Evolutionary conservation across 2,888 invertebrate species (phyloP).

Genomic region (Chymomyza fuscimana): DNA sequence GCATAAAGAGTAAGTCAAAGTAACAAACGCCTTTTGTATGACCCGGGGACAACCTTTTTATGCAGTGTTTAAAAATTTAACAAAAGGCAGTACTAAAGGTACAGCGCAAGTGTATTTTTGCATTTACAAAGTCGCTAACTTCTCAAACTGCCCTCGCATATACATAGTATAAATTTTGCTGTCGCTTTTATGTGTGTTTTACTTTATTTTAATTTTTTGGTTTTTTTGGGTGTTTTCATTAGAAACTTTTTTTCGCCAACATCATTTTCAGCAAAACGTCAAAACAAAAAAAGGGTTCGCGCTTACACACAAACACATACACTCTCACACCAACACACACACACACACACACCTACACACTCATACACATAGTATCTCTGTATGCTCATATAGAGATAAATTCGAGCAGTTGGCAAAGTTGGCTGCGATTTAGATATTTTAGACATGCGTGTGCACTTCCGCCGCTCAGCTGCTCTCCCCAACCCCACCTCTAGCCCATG

Average conservation of each 20-base stretch:
- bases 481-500: neutral
- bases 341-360: neutral
- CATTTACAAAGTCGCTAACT: too few species aligned
- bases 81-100: too few species aligned
- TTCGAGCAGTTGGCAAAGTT: constrained; percentile 19
- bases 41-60: too few species aligned
- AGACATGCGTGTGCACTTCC: constrained; percentile 64
- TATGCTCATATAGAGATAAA: constrained; percentile 9
- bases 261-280: constrained; percentile 57
- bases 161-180: neutral
- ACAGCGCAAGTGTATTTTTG: too few species aligned
- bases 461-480: constrained; percentile 3
- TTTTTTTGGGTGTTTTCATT: constrained; percentile 64
- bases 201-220: neutral
- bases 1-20: too few species aligned
- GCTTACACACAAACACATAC: constrained; percentile 7
- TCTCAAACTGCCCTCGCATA: neutral
- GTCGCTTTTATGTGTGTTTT: constrained; percentile 9
- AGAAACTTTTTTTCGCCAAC: constrained; percentile 66
- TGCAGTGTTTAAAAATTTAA: too few species aligned
- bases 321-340: neutral
- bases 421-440: constrained; percentile 73
- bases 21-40: too few species aligned
- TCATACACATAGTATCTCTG: neutral
- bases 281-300: constrained; percentile 66